Evolutionary conservation across 2,797 vertebrate species (phyloP), one percentile per base, ranked within the genome.

Genomic region (Peromyscus nudipes): DNA sequence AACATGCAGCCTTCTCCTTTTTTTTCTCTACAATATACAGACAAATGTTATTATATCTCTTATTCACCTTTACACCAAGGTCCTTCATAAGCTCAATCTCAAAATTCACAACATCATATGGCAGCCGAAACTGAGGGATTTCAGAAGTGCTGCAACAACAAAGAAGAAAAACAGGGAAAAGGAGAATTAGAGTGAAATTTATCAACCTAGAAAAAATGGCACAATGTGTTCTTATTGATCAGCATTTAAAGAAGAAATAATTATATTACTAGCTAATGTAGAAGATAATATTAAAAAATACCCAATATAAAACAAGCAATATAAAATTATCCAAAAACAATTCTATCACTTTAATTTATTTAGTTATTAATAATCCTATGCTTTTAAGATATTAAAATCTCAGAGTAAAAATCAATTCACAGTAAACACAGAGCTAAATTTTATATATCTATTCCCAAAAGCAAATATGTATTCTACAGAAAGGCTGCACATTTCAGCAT

Each of bases 81-180:
- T 99, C 99, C 98, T 99, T 99, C 99, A 99, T 99, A 97, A 99
- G 99, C 91, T 99, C 97, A 5, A 99, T 98, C 99, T 99, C 99
- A 98, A 99, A 99, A 99, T 99, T 99, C 97, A 99, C 99, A 3
- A 99, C 99, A 94, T 99, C 99, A 87, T 98, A 99, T 0, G 99
- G 99, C 97, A 99, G 98, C 37, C 99, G 99, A 98, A 99, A 99
- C 98, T 99, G 99, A 94, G 99, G 99, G 97, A 99, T 99, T 99
- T 99, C 99, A 97, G 99, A 99, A 0, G 96, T 98, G 97, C 99
- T 99, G 55, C 97, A 89, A 82, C 83, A 40, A 64, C 76, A 96
- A 89, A 93, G 88, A 88, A 87, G 14, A 76, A 92, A 62, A 67
- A 73, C 95, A 89, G 92, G 93, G 87, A 77, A 91, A 86, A 86